Percentiles rank a stretch among this genome's conserved stretches.
These are phyloP conservation scores for Allygus modestus DNA, from an alignment of 2,888 invertebrate genomes.

Conservation along the genomic window DNA sequence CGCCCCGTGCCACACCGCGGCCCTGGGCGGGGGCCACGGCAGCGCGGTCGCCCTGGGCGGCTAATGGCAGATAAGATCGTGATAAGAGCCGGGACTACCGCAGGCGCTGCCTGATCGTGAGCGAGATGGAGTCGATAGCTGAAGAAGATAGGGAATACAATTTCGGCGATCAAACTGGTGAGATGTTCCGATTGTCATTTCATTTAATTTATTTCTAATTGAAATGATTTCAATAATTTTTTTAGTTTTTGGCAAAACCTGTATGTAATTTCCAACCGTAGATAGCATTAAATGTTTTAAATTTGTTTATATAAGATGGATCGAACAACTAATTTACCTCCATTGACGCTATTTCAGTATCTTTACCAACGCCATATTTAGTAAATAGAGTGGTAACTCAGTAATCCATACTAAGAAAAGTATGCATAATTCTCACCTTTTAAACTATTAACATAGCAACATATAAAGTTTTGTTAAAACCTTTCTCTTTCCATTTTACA, in stretches of 20 bases:
- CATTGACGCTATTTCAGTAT: no score
- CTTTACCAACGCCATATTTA: no score
- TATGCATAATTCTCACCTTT: no score
- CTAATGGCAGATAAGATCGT: background rate
- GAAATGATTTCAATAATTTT: background rate
- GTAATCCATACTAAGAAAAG: no score
- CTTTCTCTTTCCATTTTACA: no score
- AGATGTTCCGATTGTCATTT: background rate
- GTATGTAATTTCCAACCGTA: background rate
- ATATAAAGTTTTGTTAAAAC: no score
- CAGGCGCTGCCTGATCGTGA: background rate
- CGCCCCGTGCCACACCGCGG: background rate
- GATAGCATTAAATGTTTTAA: background rate
- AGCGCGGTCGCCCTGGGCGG: constrained; percentile 25
- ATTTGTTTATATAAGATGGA: background rate
- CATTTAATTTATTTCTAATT: background rate
- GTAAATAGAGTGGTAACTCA: no score
- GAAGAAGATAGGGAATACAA: background rate
- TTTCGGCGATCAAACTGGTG: background rate
- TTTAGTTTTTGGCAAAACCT: background rate
- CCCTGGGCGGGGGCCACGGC: background rate
- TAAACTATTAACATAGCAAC: no score
- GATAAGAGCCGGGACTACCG: constrained; percentile 12
- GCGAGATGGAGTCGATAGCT: background rate
- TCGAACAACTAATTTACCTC: no score